Conservation (phyloP, 2,888 invertebrate genomes). For the Epirrita christyi region DNA sequence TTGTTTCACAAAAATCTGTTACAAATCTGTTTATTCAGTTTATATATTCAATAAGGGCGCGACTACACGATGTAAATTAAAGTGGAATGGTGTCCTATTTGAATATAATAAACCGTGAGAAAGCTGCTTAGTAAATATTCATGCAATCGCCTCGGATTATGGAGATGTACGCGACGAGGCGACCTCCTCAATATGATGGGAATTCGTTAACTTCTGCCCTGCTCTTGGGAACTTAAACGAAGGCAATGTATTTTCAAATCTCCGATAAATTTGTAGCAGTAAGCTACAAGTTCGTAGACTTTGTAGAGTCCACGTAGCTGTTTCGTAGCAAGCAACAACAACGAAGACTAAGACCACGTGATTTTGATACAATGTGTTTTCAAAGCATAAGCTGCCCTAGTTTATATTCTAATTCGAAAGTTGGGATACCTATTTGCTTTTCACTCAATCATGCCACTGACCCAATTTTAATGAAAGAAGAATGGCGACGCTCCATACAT, state of each 20-base stretch:
- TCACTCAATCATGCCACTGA: too few species aligned
- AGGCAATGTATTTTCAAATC: not conserved
- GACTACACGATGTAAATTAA: conserved; percentile 41
- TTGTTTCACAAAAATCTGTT: conserved; percentile 2
- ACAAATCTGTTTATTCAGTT: conserved; percentile 6
- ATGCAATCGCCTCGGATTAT: conserved; percentile 26
- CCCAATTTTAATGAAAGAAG: too few species aligned
- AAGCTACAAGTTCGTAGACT: too few species aligned
- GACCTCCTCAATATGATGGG: conserved; percentile 14
- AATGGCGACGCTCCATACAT: too few species aligned
- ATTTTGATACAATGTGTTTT: too few species aligned
- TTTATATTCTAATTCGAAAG: too few species aligned
- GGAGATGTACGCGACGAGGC: conserved; percentile 13
- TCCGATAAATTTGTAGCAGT: too few species aligned
- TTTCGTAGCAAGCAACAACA: too few species aligned
- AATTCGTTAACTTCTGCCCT: conserved; percentile 17
- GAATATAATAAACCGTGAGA: conserved; percentile 41
- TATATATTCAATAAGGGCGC: conserved; percentile 28
- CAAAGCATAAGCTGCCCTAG: too few species aligned
- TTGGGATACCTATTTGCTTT: too few species aligned
- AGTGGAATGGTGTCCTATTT: conserved; percentile 33
- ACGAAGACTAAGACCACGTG: too few species aligned
- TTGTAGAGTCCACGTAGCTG: too few species aligned
- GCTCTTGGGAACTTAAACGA: conserved; percentile 1
- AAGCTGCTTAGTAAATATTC: conserved; percentile 38